These are phyloP conservation scores for Coluber constrictor DNA, from an alignment of 2,797 vertebrate species.

Conservation along the genomic window DNA sequence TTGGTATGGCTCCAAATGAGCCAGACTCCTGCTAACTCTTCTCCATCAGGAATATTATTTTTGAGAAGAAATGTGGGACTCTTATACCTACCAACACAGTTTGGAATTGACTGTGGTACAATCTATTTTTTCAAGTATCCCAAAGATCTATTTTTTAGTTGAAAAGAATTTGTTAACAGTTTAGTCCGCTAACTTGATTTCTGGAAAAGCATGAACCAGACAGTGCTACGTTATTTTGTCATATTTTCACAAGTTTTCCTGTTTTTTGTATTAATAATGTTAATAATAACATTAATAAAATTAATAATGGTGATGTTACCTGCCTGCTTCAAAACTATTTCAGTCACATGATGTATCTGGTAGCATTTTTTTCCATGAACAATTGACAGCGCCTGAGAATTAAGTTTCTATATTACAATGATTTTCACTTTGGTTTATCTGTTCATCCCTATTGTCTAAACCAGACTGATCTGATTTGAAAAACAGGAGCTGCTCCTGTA, in stretches of 20 bases:
- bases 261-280: not conserved
- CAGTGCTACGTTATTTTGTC: not conserved
- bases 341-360: not conserved
- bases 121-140: not conserved
- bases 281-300: not conserved
- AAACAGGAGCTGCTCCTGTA: not conserved
- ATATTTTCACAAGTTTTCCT: not conserved
- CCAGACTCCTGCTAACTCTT: not conserved
- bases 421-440: not conserved
- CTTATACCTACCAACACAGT: not conserved
- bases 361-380: not conserved
- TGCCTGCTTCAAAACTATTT: not conserved
- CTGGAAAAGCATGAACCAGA: not conserved
- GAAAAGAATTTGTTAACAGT: not conserved
- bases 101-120: not conserved
- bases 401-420: not conserved
- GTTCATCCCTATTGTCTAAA: not conserved
- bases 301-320: not conserved
- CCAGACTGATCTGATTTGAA: not conserved
- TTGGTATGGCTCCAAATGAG: not conserved
- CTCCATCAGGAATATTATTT: not conserved
- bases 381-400: not conserved
- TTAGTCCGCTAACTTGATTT: not conserved
- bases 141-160: not conserved
- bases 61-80: not conserved